phyloP scores from a whole-genome alignment of 2,113 vertebrate species.

The Fulica atra region DNA sequence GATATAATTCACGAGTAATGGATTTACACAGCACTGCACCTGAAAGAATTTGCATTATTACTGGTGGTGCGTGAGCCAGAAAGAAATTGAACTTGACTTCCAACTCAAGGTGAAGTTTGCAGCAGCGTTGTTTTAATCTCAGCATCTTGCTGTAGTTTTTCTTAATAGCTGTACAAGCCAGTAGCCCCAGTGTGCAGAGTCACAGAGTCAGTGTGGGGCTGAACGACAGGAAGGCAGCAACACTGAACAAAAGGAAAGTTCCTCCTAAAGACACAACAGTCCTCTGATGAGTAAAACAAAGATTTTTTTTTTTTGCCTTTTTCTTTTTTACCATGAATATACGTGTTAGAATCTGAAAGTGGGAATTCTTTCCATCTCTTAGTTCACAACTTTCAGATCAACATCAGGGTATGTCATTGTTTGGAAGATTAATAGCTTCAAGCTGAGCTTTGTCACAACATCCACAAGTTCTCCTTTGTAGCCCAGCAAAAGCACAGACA shows the following conservation, averaged over 20 bases:
- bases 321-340: neutral
- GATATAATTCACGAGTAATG: neutral
- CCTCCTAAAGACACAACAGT: neutral
- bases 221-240: neutral
- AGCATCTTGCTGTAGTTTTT: neutral
- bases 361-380: slow-evolving; percentile 34
- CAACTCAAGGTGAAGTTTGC: neutral
- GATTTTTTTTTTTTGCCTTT: neutral
- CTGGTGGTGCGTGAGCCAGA: neutral
- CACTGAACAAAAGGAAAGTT: neutral
- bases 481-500: slow-evolving; percentile 63
- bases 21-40: neutral
- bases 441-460: slow-evolving; percentile 64
- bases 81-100: neutral
- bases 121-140: neutral
- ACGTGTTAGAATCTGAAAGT: slow-evolving; percentile 18
- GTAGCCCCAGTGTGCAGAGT: neutral
- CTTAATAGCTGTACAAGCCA: neutral
- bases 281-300: neutral
- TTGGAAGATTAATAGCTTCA: slow-evolving; percentile 76
- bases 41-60: neutral
- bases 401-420: slow-evolving; percentile 27
- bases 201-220: fast-evolving
- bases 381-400: slow-evolving; percentile 34
- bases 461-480: slow-evolving; percentile 39